These are phyloP conservation scores for Coregonus ussuriensis DNA, from an alignment of 2,797 vertebrate species.

Conservation along the genomic window DNA sequence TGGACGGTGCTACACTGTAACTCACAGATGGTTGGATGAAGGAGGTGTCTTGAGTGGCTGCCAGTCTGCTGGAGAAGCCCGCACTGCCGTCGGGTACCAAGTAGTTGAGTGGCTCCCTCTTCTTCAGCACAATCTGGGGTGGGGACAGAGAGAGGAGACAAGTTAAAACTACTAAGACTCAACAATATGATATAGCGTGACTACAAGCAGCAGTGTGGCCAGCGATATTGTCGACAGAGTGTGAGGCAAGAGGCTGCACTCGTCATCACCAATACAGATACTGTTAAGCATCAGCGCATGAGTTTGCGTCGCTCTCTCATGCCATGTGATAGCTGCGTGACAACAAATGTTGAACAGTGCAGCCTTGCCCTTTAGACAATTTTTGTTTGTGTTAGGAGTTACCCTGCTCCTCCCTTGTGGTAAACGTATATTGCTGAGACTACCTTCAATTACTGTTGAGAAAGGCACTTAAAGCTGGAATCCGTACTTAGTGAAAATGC, in stretches of 20 bases:
- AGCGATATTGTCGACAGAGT: not conserved
- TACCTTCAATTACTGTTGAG: not conserved
- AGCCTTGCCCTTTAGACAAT: not conserved
- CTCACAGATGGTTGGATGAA: constrained; percentile 95
- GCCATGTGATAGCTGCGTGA: not conserved
- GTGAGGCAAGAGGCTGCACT: not conserved
- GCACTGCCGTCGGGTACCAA: constrained; percentile 85
- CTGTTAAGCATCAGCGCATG: not conserved
- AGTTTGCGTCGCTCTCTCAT: not conserved
- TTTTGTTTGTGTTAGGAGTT: not conserved
- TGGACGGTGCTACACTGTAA: constrained; percentile 28
- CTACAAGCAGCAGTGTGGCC: not conserved
- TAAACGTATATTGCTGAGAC: not conserved
- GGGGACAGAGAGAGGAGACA: constrained; percentile 12
- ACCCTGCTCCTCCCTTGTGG: not conserved
- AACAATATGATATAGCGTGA: not conserved
- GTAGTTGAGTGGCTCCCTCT: constrained; percentile 93
- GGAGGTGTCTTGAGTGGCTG: constrained; percentile 91
- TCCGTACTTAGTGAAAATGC: not conserved
- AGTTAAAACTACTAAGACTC: not conserved
- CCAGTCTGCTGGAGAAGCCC: constrained; percentile 95
- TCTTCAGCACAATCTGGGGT: constrained; percentile 94
- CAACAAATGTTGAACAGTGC: too few relatives aligned
- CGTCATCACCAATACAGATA: not conserved
- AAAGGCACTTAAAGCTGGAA: not conserved